phyloP scores from a whole-genome alignment of 1,140 invertebrate species.

The Chrysopa pallens region DNA sequence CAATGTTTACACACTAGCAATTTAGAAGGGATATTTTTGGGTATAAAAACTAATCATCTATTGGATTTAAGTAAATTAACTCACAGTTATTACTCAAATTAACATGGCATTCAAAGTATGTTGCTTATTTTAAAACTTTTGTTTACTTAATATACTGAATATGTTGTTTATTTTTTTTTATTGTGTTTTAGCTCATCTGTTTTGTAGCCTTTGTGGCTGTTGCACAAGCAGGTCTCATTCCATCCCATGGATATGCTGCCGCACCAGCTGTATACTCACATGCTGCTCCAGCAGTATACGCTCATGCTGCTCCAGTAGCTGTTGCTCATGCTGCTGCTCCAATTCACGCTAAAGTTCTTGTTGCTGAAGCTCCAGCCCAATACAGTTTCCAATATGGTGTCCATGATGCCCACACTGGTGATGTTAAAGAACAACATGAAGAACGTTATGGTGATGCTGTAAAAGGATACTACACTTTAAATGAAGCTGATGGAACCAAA shows the following conservation, averaged over 20 bases:
- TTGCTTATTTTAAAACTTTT: too few relatives aligned
- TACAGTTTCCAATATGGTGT: constrained; percentile 12
- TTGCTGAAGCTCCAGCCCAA: constrained; percentile 9
- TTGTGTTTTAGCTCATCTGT: constrained; percentile 5
- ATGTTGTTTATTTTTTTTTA: neutral
- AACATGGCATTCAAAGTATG: too few relatives aligned
- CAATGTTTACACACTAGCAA: too few relatives aligned
- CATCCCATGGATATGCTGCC: neutral
- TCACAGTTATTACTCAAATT: too few relatives aligned
- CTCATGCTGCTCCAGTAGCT: constrained; percentile 16
- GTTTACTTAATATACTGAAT: too few relatives aligned
- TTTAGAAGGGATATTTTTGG: too few relatives aligned
- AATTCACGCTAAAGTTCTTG: constrained; percentile 9
- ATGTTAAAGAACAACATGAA: constrained; percentile 13
- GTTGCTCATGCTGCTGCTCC: constrained; percentile 21
- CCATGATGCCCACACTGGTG: constrained; percentile 28
- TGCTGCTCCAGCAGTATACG: constrained; percentile 1
- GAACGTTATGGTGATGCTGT: constrained; percentile 11
- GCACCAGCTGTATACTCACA: neutral
- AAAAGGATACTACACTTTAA: constrained; percentile 17
- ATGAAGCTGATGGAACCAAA: constrained; percentile 34
- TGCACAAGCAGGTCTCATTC: constrained; percentile 5
- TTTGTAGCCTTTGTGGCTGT: constrained; percentile 7
- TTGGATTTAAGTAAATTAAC: too few relatives aligned
- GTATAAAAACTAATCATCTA: too few relatives aligned